Conservation (phyloP, 2,888 invertebrate species). For the Dolichomitus sp. region DNA sequence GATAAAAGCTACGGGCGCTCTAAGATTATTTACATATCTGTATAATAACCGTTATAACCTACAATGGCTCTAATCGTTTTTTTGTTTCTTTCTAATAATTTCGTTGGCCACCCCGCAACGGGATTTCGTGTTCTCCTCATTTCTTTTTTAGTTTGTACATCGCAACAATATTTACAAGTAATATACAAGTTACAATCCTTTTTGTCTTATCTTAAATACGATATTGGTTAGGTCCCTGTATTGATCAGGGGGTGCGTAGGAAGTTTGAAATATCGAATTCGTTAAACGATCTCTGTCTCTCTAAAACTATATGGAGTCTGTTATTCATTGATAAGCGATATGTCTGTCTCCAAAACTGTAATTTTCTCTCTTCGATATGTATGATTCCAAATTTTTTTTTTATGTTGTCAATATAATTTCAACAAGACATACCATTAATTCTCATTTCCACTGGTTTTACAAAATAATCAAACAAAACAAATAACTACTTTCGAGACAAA, state of each 20-base stretch:
- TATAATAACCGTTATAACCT: conserved; percentile 81
- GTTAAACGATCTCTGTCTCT: conserved; percentile 69
- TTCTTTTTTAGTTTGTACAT: conserved; percentile 78
- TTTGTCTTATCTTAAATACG: conserved; percentile 58
- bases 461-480: conserved; percentile 24
- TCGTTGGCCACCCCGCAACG: conserved; percentile 76
- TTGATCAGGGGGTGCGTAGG: conserved; percentile 67
- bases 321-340: conserved; percentile 82
- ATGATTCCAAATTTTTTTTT: conserved; percentile 68
- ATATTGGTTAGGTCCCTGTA: conserved; percentile 78
- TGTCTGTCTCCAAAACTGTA: conserved; percentile 76
- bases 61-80: conserved; percentile 75
- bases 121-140: conserved; percentile 57
- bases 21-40: conserved; percentile 83
- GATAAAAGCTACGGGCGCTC: conserved; percentile 78
- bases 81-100: conserved; percentile 70
- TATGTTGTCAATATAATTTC: conserved; percentile 17
- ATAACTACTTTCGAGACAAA: conserved; percentile 32
- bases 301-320: conserved; percentile 77
- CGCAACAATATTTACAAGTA: conserved; percentile 85
- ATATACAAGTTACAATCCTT: conserved; percentile 82
- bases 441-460: conserved; percentile 48
- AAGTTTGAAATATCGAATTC: conserved; percentile 78
- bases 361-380: conserved; percentile 75
- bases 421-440: conserved; percentile 37